Conservation (phyloP, 1,140 invertebrate species). For the Drosophila parvula region DNA sequence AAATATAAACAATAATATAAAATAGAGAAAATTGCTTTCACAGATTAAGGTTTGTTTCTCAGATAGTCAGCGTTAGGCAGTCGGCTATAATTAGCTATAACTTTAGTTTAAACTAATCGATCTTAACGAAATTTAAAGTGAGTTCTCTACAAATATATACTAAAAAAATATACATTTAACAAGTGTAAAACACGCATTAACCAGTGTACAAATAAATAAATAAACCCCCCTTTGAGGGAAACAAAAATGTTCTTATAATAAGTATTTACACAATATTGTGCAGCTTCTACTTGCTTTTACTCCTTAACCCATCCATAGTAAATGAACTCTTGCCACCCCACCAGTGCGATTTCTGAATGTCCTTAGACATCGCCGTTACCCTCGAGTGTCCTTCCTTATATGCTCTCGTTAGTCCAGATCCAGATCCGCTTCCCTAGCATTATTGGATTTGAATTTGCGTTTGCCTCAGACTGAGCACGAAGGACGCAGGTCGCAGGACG, state of each 20-base stretch:
- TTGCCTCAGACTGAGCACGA: slow-evolving; percentile 23
- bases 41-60: too few relatives aligned
- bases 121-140: background rate
- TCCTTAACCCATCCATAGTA: background rate
- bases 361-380: slow-evolving; percentile 1
- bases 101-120: background rate
- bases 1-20: too few relatives aligned
- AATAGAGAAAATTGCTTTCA: too few relatives aligned
- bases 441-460: slow-evolving; percentile 75
- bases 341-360: background rate
- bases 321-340: slow-evolving; percentile 18
- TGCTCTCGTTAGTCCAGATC: slow-evolving; percentile 49
- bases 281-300: background rate
- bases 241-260: too few relatives aligned
- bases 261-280: too few relatives aligned
- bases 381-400: slow-evolving; percentile 31
- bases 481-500: slow-evolving; percentile 7
- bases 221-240: too few relatives aligned
- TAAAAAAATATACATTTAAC: background rate
- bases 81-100: background rate
- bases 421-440: slow-evolving; percentile 46
- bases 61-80: background rate
- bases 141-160: too few relatives aligned
- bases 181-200: background rate
- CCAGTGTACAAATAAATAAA: too few relatives aligned